Evolutionary conservation across 2,797 vertebrate genomes (phyloP).

Genomic region (Anisognathus igniventris): DNA sequence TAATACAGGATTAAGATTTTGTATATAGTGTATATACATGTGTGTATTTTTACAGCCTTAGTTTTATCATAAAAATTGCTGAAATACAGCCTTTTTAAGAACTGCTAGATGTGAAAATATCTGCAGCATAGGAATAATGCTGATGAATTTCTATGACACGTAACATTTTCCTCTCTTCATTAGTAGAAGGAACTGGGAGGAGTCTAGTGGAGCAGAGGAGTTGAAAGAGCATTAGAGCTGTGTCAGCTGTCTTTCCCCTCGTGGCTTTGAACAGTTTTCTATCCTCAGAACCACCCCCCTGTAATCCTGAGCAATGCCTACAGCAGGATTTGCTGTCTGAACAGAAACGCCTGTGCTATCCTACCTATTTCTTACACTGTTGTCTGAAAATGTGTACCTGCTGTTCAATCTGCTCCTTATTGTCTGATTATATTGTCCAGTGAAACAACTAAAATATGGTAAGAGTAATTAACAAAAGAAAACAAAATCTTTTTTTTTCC

Average conservation of each 20-base stretch:
- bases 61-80: not conserved
- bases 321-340: slow-evolving; percentile 1
- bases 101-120: not conserved
- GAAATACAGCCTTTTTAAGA: not conserved
- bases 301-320: not conserved
- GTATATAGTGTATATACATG: not conserved
- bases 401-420: not conserved
- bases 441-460: slow-evolving; percentile 37
- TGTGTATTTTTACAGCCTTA: not conserved
- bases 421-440: slow-evolving; percentile 1
- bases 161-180: not conserved
- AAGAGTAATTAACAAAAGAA: slow-evolving; percentile 30
- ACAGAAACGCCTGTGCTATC: not conserved
- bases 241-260: not conserved
- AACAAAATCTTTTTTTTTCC: not conserved
- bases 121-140: not conserved
- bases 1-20: slow-evolving; percentile 19
- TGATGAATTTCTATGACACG: not conserved
- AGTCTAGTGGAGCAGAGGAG: not conserved
- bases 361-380: not conserved
- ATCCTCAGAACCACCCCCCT: not conserved
- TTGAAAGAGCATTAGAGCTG: not conserved
- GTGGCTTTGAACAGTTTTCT: not conserved
- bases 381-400: not conserved
- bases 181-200: not conserved